phyloP scores from a whole-genome alignment of 2,113 vertebrate species.

The Cromileptes altivelis region DNA sequence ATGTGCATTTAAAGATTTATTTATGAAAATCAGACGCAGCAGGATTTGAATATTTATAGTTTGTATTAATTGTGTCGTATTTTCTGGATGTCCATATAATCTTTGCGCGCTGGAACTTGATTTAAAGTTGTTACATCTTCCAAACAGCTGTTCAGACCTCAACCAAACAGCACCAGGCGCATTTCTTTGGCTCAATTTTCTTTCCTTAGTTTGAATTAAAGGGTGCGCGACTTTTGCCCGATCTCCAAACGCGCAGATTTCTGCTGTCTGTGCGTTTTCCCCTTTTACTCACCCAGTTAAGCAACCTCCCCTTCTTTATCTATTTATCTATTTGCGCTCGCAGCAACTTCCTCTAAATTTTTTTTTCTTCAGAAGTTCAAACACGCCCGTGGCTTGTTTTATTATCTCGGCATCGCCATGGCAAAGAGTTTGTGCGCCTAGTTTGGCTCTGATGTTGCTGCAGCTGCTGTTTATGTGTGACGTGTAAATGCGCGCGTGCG shows the following conservation, averaged over 20 bases:
- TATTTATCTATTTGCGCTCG: conserved; percentile 75
- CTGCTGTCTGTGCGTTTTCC: conserved; percentile 56
- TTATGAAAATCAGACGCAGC: background rate
- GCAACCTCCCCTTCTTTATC: conserved; percentile 63
- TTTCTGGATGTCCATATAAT: background rate
- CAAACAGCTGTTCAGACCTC: background rate
- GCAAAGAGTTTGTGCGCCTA: conserved; percentile 60
- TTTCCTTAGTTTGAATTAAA: conserved; percentile 6
- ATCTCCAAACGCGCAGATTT: conserved; percentile 52
- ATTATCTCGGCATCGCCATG: conserved; percentile 79
- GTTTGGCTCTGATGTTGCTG: conserved; percentile 45
- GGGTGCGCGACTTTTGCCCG: conserved; percentile 31
- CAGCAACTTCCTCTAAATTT: conserved; percentile 79
- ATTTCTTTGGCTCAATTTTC: background rate
- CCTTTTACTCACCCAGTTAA: conserved; percentile 43
- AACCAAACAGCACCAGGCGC: background rate
- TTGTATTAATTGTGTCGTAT: background rate
- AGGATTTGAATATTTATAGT: background rate
- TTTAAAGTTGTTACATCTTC: conserved; percentile 25
- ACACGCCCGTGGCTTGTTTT: conserved; percentile 74
- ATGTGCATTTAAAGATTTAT: background rate
- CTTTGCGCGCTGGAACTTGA: conserved; percentile 19
- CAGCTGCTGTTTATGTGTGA: conserved; percentile 37
- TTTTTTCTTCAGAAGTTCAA: conserved; percentile 82
- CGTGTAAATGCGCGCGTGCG: conserved; percentile 10